phyloP scores from a whole-genome alignment of 2,888 invertebrate species.

The Leptinotarsa tumamoca region DNA sequence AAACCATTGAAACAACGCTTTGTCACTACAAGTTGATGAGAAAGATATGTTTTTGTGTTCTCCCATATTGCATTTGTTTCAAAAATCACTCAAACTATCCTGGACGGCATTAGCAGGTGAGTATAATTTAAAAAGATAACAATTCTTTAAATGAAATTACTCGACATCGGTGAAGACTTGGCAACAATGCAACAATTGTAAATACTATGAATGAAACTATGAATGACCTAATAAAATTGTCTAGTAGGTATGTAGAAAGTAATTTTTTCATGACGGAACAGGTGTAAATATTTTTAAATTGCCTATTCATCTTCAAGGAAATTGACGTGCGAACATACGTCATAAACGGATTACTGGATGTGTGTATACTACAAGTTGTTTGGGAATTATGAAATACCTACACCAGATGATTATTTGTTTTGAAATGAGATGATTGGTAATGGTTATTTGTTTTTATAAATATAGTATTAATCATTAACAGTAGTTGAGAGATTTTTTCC shows the following conservation, averaged over 20 bases:
- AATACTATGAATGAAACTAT: slow-evolving; percentile 23
- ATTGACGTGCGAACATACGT: slow-evolving; percentile 8
- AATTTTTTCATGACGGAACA: slow-evolving; percentile 20
- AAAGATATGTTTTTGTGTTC: no score
- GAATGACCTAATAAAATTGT: slow-evolving; percentile 21
- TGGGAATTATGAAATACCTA: slow-evolving; percentile 5
- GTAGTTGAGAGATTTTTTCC: background rate
- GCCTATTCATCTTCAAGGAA: slow-evolving; percentile 16
- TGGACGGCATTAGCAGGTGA: no score
- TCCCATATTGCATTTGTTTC: no score
- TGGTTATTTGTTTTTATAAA: background rate
- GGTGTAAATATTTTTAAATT: slow-evolving; percentile 24
- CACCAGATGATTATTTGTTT: background rate
- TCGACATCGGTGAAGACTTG: background rate
- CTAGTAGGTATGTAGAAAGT: background rate
- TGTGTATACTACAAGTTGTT: background rate
- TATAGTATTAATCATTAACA: no score
- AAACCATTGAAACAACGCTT: no score
- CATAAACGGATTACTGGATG: background rate
- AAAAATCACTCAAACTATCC: no score
- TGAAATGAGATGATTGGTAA: background rate
- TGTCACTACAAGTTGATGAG: no score
- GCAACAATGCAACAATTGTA: slow-evolving; percentile 4
- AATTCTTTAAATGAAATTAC: no score
- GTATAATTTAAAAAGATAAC: no score